Conservation (phyloP, 2,888 invertebrate genomes). For the Trichogramma dendrolimi region DNA sequence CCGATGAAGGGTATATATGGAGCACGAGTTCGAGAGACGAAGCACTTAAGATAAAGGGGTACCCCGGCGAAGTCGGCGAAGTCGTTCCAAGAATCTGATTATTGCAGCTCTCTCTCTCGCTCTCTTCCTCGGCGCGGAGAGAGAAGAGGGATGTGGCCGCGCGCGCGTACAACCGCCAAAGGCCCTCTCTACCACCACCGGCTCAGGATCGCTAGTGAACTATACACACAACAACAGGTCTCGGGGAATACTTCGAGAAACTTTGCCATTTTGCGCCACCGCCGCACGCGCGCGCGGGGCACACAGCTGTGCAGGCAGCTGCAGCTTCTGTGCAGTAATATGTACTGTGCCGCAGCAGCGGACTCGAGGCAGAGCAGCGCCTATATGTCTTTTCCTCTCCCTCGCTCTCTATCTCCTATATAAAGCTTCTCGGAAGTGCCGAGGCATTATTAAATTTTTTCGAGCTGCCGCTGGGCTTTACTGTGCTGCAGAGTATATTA, state of each 20-base stretch:
- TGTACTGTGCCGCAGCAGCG: too few species aligned
- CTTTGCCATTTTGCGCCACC: too few species aligned
- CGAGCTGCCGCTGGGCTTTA: neutral
- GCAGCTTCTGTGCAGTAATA: too few species aligned
- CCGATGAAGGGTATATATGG: too few species aligned
- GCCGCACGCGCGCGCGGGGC: too few species aligned
- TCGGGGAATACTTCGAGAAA: too few species aligned
- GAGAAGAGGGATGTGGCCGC: neutral
- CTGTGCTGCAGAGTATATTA: too few species aligned
- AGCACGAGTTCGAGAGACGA: neutral
- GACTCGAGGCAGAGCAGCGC: too few species aligned
- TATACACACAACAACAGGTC: too few species aligned
- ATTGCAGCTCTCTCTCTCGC: constrained; percentile 34
- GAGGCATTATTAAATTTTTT: constrained; percentile 40
- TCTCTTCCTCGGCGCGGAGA: constrained; percentile 15
- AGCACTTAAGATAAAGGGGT: neutral
- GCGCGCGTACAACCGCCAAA: neutral
- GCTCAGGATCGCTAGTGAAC: constrained; percentile 14
- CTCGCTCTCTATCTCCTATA: neutral
- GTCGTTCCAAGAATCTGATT: constrained; percentile 44
- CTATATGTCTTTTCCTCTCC: too few species aligned
- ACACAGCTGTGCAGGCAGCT: too few species aligned
- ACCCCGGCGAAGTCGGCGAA: constrained; percentile 1
- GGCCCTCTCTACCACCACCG: constrained; percentile 27
- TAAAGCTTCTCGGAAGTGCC: constrained; percentile 11